These are phyloP conservation scores for Eudasyphora cyanicolor DNA, from an alignment of 2,888 invertebrate genomes.

Conservation along the genomic window DNA sequence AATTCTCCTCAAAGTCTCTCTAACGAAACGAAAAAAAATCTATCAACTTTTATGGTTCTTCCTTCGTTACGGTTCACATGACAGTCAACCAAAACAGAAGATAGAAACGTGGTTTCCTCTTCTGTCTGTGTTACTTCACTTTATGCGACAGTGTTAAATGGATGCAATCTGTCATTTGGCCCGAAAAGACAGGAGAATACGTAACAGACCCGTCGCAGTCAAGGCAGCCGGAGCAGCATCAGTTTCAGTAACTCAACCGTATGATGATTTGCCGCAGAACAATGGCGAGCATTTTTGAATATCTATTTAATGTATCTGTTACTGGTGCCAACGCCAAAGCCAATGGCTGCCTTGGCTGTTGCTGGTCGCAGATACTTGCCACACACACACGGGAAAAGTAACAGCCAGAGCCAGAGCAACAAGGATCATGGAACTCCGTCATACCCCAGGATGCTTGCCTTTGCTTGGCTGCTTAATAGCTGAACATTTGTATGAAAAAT, in stretches of 20 bases:
- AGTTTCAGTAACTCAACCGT: conserved; percentile 68
- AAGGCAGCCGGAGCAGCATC: neutral
- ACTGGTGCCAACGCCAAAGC: conserved; percentile 1
- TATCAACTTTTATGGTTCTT: conserved; percentile 53
- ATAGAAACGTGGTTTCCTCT: conserved; percentile 51
- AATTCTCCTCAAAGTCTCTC: neutral
- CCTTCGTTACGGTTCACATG: conserved; percentile 58
- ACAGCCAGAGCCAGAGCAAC: neutral
- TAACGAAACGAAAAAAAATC: conserved; percentile 40
- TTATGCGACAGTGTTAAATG: conserved; percentile 77
- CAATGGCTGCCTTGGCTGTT: neutral
- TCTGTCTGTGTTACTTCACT: conserved; percentile 64
- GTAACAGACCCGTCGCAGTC: conserved; percentile 68
- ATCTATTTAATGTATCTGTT: conserved; percentile 61
- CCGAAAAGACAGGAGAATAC: too few species aligned
- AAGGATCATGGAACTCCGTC: neutral
- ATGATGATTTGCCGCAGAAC: conserved; percentile 36
- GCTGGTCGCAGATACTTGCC: conserved; percentile 22
- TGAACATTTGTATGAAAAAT: conserved; percentile 78
- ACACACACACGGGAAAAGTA: too few species aligned
- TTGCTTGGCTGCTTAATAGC: conserved; percentile 67
- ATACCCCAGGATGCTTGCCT: neutral
- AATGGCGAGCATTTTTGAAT: conserved; percentile 60
- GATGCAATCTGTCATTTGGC: conserved; percentile 77
- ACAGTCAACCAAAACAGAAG: neutral